Conservation (phyloP, 2,113 vertebrate genomes). For the Calyptomena viridis region DNA sequence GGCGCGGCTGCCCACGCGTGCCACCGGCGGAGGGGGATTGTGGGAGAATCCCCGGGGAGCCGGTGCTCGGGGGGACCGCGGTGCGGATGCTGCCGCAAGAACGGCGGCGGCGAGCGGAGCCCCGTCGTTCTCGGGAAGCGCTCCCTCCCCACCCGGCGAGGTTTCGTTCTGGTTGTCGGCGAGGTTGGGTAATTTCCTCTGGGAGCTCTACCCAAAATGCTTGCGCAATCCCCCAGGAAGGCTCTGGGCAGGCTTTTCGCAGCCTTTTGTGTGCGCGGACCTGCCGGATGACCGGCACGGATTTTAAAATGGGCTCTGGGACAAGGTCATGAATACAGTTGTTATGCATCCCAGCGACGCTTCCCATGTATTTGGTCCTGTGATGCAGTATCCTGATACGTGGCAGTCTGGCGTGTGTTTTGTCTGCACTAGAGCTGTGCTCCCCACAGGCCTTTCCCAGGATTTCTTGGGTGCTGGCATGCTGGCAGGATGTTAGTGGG, state of each 20-base stretch:
- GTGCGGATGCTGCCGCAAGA: not conserved
- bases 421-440: not conserved
- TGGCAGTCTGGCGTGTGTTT: slow-evolving; percentile 23
- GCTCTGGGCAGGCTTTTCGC: not conserved
- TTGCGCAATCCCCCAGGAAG: not conserved
- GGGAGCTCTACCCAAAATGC: not conserved
- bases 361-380: not conserved
- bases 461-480: not conserved
- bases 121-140: not conserved
- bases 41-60: slow-evolving; percentile 29
- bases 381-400: slow-evolving; percentile 32
- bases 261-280: not conserved
- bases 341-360: not conserved
- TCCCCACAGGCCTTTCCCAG: not conserved
- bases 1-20: not conserved
- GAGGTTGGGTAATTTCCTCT: slow-evolving; percentile 45
- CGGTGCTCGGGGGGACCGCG: not conserved
- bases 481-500: not conserved
- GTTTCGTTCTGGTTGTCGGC: not conserved
- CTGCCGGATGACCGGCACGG: not conserved
- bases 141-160: not conserved
- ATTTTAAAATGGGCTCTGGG: not conserved
- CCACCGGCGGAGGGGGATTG: not conserved
- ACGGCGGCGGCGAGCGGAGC: not conserved
- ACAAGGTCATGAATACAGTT: not conserved